Evolutionary conservation across 2,888 invertebrate genomes (phyloP), one percentile per base, ranked within the genome.

Genomic region (Entomobrya proxima): DNA sequence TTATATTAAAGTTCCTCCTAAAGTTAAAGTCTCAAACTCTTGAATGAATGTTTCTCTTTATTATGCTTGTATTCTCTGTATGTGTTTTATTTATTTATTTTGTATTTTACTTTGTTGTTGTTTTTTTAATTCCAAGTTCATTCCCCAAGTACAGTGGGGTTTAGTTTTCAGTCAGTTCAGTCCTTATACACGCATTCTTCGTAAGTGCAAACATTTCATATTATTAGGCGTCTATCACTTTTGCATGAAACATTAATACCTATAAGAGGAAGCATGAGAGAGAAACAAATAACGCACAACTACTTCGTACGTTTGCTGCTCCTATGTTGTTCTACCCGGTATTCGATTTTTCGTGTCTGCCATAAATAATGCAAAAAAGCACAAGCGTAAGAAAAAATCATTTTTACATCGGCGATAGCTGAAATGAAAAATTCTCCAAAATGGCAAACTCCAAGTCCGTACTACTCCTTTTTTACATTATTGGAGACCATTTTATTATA

Each of bases 301-400:
- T 35, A n/a, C 35, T 18, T 40, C 2, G 11, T 9, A 15, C 9
- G 3, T 15, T 24, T 67, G 1, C 40, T 18, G 32, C 21, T 67
- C 24, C 30, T n/a, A 44, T 44, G 18, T 21, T 74, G 74, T 50
- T 30, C 30, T 74, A 44, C 44, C 9, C 9, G 9, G 44, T 44
- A 11, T 44, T 18, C 55, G 13, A 15, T 50, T 50, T 18, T 18
- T 75, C 21, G 18, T 6, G 11, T 2, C 11, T 35, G 37, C 21
- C 55, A 75, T 75, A 75, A 75, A 75, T 75, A 75, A 75, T 55
- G 32, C 75, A 75, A 37, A 52, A 37, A 11, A n/a, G 7, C 15
- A 24, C 64, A 32, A 37, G 32, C n/a, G n/a, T n/a, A 24, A 24
- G 21, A 64, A 27, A 55, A 32, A 64, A 67, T 67, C 24, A 40